A percentile compares a stretch with the other conserved stretches of the same genome.
Conservation (phyloP, 2,797 vertebrate genomes). For the Myotis pilosus region DNA sequence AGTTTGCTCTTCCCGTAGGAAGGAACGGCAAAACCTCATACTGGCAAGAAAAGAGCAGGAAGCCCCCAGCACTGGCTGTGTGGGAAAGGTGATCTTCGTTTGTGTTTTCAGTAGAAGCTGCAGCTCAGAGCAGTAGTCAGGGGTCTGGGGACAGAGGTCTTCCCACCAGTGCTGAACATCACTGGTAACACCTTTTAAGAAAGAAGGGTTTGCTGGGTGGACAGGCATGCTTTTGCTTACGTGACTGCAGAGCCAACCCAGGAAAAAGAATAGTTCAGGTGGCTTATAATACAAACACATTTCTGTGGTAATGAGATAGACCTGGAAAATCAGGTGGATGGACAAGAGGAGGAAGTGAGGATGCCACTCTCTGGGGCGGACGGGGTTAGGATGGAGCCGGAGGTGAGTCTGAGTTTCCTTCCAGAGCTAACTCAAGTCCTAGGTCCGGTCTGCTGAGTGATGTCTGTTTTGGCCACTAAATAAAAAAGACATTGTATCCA, state of each 20-base stretch:
- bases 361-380: not conserved
- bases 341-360: not conserved
- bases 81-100: too few relatives aligned
- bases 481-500: not conserved
- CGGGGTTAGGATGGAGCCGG: rapidly evolving
- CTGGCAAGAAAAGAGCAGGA: too few relatives aligned
- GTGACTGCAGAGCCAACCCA: not conserved
- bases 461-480: not conserved
- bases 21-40: not conserved
- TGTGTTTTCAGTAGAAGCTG: not conserved
- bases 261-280: not conserved
- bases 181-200: not conserved
- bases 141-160: not conserved
- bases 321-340: rapidly evolving
- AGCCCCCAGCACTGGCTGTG: rapidly evolving
- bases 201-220: not conserved
- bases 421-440: not conserved
- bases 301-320: not conserved
- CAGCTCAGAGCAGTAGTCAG: not conserved
- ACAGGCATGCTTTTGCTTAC: not conserved
- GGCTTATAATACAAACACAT: not conserved
- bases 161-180: not conserved
- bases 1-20: not conserved
- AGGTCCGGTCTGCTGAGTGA: not conserved
- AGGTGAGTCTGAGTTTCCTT: not conserved